Evolutionary conservation across 2,113 vertebrate genomes (phyloP), one percentile per base, ranked within the genome.

Genomic region (Psephotus haematonotus): DNA sequence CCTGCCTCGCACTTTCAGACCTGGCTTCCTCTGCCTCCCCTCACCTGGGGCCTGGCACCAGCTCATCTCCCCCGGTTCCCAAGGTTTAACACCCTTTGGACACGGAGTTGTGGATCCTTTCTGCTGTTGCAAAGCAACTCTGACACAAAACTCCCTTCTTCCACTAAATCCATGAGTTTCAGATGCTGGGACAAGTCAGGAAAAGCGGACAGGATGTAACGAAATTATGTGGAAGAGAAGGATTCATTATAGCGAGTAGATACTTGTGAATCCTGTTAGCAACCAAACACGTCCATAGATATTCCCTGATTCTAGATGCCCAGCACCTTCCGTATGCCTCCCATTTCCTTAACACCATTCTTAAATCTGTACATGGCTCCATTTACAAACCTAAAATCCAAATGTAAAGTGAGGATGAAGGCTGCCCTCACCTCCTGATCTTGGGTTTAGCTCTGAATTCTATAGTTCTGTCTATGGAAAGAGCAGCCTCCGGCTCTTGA

Each of bases 181-280:
- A 2, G 20, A 55, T 77, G 60, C 43, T 86, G 59, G 46, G 60
- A 41, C 50, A 39, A 17, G 64, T 35, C 72, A 25, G 82, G 77
- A 68, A 83, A 83, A 89, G 70, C 68, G 81, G 75, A 75, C 46
- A 81, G 86, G 17, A 4, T 39, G 62, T 94, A 94, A 95, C 91
- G 80, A 69, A 91, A 93, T 96, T 88, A 94, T 8, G 37, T 93
- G 88, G 88, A 86, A 95, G 72, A 93, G 67, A 57, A 90, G 43
- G 86, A 60, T 91, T 78, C 78, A 93, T 94, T 84, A 78, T 28
- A 57, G 65, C 72, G 18, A 46, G 69, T 59, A 89, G 83, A 57
- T 52, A 50, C 57, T 74, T 0, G 1, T 81, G 94, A 96, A 95
- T 94, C 69, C 91, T 82, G 77, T 95, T 94, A 91, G 62, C 4